Base-by-base conservation (phyloP, 2,797 vertebrate species). In the Xiphophorus birchmanni region DNA sequence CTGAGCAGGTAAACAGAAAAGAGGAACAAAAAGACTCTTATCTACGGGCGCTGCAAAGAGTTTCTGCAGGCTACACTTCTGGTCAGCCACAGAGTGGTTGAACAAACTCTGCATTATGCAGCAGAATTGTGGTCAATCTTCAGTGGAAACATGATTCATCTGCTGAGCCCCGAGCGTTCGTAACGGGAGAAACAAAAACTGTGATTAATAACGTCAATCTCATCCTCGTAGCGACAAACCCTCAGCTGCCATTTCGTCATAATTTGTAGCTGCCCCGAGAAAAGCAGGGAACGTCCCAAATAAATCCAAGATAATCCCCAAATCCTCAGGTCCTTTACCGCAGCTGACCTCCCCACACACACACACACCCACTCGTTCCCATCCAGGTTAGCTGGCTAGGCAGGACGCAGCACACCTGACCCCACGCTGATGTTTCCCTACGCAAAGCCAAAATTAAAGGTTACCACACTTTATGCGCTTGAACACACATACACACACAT, bases 321-420 rank as follows among this genome's bases (percentile, higher is more conserved):
- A 86, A 92, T 91, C 85, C 73, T 90, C 86, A 83, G 82, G 72
- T 88, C 84, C 83, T 78, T 56, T 82, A 84, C 58, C 82, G 60
- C 90, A 94, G 84, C 89, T 92, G 91, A 90, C 84, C 32, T 84
- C 54, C 75, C 84, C 58, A 85, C 77, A 74, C 75, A 85, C 23
- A 82, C 48, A 1, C 21, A 23, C 78, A 84, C 52, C 85, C 74
- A 78, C 78, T 85, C 44, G 82, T 69, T 80, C 50, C 29, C 77
- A 9, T 52, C 67, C 77, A 87, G 82, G 81, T 89, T 73, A 84
- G 74, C 74, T 75, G 76, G 73, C 75, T 80, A 52, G 63, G 71
- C 73, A 26, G 77, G 82, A 84, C 37, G 76, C 47, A 82, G 60
- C 83, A 91, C 94, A 94, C 92, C 93, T 94, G 93, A 94, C 91